phyloP scores from a whole-genome alignment of 2,888 invertebrate genomes.

The Pammene fasciana region DNA sequence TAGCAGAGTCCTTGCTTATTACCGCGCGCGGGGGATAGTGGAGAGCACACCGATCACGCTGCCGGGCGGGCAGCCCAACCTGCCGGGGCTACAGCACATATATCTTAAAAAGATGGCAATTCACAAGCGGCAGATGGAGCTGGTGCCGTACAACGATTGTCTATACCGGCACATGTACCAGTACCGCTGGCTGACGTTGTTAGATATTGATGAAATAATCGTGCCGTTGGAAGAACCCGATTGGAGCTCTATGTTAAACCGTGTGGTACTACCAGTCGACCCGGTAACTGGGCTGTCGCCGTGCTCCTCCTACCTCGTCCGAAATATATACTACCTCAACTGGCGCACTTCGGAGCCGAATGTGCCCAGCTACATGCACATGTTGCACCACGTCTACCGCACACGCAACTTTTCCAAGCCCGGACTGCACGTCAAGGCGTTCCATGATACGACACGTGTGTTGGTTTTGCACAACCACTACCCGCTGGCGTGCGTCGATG shows the following conservation, averaged over 20 bases:
- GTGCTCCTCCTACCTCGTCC: conserved; percentile 92
- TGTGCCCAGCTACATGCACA: conserved; percentile 93
- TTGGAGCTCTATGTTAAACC: conserved; percentile 91
- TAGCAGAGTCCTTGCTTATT: conserved; percentile 89
- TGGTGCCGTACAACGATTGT: conserved; percentile 98
- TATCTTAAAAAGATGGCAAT: conserved; percentile 95
- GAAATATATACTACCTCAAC: conserved; percentile 96
- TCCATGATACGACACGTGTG: conserved; percentile 95
- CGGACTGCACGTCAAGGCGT: conserved; percentile 96
- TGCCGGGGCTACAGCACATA: conserved; percentile 93
- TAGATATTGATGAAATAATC: conserved; percentile 97
- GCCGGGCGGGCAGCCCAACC: conserved; percentile 95
- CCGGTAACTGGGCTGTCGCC: conserved; percentile 76
- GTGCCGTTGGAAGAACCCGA: conserved; percentile 91
- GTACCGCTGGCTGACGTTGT: conserved; percentile 94
- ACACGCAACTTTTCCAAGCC: conserved; percentile 96
- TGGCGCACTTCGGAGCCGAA: conserved; percentile 86
- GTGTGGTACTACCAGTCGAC: conserved; percentile 86
- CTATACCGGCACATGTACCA: conserved; percentile 95
- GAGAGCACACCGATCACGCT: conserved; percentile 91
- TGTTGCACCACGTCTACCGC: conserved; percentile 95
- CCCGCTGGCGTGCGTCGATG: conserved; percentile 93
- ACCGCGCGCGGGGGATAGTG: conserved; percentile 86
- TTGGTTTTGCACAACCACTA: conserved; percentile 96
- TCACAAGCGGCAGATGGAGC: conserved; percentile 96